Conservation (phyloP, 37 sponge, comb jelly and placozoan species). For the Dysidea cf. avara region DNA sequence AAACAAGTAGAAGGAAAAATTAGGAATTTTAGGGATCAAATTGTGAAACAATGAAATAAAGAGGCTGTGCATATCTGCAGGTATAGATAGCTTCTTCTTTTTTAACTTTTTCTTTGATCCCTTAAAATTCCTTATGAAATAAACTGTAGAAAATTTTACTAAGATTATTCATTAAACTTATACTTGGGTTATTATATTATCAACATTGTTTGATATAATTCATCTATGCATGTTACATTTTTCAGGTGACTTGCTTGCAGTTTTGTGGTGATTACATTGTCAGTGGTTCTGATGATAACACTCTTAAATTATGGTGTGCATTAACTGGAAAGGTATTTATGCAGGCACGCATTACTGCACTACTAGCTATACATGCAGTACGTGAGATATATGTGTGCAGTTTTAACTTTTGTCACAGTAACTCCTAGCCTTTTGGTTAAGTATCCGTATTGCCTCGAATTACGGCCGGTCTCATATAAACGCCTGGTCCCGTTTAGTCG, state of each 20-base stretch:
- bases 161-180: not conserved
- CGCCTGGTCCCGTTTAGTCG: too few relatives aligned
- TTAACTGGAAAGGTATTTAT: conserved; percentile 76
- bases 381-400: not conserved
- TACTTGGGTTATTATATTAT: not conserved
- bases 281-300: conserved; percentile 99
- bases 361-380: not conserved
- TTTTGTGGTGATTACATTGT: conserved; percentile 89
- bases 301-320: conserved; percentile 97
- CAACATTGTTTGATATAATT: not conserved
- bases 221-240: not conserved
- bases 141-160: too few relatives aligned
- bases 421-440: not conserved
- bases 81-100: too few relatives aligned
- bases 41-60: too few relatives aligned
- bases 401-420: not conserved
- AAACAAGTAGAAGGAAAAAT: too few relatives aligned
- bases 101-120: too few relatives aligned
- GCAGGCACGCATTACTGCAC: not conserved
- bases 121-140: too few relatives aligned
- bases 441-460: not conserved
- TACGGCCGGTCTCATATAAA: too few relatives aligned
- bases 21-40: too few relatives aligned
- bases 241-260: conserved; percentile 96
- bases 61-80: too few relatives aligned